Base-by-base conservation (phyloP, 2,113 vertebrate genomes). In the Tonatia bakeri region DNA sequence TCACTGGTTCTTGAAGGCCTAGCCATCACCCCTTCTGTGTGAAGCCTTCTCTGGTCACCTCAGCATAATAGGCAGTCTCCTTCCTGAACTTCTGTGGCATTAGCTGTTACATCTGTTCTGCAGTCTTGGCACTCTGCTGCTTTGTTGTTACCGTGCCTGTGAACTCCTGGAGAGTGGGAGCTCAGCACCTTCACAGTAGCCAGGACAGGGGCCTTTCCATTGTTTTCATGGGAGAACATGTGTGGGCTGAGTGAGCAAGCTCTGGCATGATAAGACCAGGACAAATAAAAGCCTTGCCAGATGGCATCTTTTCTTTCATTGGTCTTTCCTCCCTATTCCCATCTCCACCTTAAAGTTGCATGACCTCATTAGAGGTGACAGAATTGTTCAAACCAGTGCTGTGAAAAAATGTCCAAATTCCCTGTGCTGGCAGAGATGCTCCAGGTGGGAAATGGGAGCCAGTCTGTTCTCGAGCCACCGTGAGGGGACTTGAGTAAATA, bases 1-100 rank as follows among this genome's bases (percentile, higher is more conserved):
- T 24, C 79, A 80, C 22, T 1, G 8, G 12, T 84, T 70, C 14
- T 77, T 6, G 9, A 54, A 86, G 45, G 19, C 7, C 19, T 3
- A 17, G 33, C 13, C 0, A 0, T 54, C 3, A 4, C 22, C 31
- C 56, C 19, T 17, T 54, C 31, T 85, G 75, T 33, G 0, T 1
- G 22, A 95, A 77, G 64, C 80, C 52, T 67, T n/a, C 40, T 33
- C 31, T 38, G 61, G 33, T 65, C 88, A 38, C 43, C 56, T 31
- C 24, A 16, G 77, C 1, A 19, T 17, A 6, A 43, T 14, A 67
- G 24, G 47, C 3, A 0, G 24, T 9, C 31, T 70, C 47, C 56
- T 1, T 59, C 26, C 59, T 65, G 33, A 36, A 4, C 10, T 47
- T 65, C 70, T 54, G 16, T 16, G 72, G 40, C 13, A 0, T 3